Evolutionary conservation across 2,888 invertebrate species (phyloP), one percentile per base, ranked within the genome.

Genomic region (Pollenia amentaria): DNA sequence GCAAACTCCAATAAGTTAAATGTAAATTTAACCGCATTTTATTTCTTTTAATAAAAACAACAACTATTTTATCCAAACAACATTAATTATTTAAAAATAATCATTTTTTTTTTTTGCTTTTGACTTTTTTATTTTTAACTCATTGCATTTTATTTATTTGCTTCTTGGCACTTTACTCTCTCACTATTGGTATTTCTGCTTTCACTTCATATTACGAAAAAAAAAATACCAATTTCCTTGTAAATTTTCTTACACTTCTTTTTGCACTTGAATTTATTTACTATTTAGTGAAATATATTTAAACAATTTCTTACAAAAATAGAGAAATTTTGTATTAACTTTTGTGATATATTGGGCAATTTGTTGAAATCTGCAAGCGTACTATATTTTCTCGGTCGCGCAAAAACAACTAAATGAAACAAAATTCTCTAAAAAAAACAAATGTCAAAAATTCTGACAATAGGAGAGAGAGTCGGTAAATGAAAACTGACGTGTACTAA

Each of bases 11-110:
- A 73, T 87, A 77, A 14, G 85, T 85, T 29, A 77, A 75, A 81
- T 79, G 76, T 83, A 88, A 85, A 78, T 88, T 87, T 40, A 87
- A 72, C 65, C 82, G 86, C 89, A 88, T 89, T 84, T 87, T 88
- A 53, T 62, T 76, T 73, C 7, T 60, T 21, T 65, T 40, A 7
- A 6, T 29, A 10, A 11, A 38, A 65, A 42, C 1, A 16, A 76
- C 8, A 48, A 29, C 11, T 42, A 48, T 14, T 18, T 64, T 29
- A 29, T 18, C 2, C n/a, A 18, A 55, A 1, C n/a, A 42, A 67
- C 11, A 53, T 16, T 76, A 14, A 48, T 46, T 0, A 55, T 29
- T 1, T 44, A 21, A 29, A 51, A 76, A 40, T 64, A 51, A 40
- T n/a, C 11, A 21, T 46, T 64, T 51, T 40, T n/a, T 57, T 38